phyloP scores from a whole-genome alignment of 2,113 vertebrate species.

The Protobothrops flavoviridis region DNA sequence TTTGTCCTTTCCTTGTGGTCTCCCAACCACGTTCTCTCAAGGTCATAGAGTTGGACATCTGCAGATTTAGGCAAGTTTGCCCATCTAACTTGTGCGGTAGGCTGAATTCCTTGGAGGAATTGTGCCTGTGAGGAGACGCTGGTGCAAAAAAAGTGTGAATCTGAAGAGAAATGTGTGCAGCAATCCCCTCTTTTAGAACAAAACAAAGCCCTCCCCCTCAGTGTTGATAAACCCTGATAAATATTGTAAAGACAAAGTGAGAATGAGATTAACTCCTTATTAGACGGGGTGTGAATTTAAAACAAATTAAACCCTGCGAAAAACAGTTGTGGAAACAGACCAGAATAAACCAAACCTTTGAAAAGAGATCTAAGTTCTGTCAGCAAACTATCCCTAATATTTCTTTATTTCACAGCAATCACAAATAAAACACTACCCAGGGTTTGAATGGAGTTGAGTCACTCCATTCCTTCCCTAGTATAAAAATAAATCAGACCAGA shows the following conservation, averaged over 20 bases:
- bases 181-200: neutral
- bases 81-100: neutral
- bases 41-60: neutral
- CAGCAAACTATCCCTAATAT: neutral
- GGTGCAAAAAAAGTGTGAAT: neutral
- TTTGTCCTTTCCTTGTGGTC: neutral
- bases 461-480: neutral
- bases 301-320: neutral
- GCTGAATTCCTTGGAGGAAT: neutral
- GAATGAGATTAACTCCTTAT: neutral
- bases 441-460: neutral
- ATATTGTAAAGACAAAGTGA: neutral
- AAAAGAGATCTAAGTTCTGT: neutral
- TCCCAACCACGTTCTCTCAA: neutral
- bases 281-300: neutral
- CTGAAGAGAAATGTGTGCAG: neutral
- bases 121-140: neutral
- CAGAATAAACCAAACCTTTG: neutral
- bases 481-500: neutral
- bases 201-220: neutral
- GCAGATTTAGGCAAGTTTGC: neutral
- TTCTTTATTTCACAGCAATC: neutral
- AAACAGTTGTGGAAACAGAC: neutral
- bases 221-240: neutral
- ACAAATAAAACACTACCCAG: neutral